A percentile compares a stretch with the other conserved stretches of the same genome.
Evolutionary conservation across 2,797 vertebrate genomes (phyloP).

Genomic region (Poecile montanus): DNA sequence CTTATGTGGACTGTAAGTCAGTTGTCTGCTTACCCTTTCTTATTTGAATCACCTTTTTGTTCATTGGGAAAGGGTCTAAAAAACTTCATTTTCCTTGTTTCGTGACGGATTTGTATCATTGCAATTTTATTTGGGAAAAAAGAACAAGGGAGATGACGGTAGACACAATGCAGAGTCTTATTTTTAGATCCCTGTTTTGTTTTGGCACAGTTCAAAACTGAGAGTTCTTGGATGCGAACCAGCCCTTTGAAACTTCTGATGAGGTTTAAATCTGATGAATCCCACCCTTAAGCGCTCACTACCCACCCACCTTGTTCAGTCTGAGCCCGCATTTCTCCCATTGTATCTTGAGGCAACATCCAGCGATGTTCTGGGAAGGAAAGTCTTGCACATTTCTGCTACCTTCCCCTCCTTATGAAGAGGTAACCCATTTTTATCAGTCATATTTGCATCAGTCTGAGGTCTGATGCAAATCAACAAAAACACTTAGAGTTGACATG

Average conservation of each 20-base stretch:
- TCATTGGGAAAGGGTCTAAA: neutral
- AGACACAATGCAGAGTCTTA: neutral
- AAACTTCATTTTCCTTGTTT: neutral
- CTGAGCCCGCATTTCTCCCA: neutral
- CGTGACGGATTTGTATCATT: neutral
- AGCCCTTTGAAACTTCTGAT: constrained; percentile 35
- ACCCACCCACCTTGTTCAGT: neutral
- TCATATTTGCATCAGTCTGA: neutral
- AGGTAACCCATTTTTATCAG: neutral
- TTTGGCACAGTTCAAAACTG: neutral
- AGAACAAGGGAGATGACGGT: neutral
- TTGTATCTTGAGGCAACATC: neutral
- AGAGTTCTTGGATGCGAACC: neutral
- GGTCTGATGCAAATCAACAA: neutral
- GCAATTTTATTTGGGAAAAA: neutral
- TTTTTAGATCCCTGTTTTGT: neutral
- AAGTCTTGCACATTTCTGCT: neutral
- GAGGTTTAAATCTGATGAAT: neutral
- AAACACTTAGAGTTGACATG: neutral
- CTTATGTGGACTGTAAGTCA: neutral
- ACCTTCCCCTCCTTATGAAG: neutral
- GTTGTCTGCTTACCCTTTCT: neutral
- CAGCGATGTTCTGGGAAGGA: neutral
- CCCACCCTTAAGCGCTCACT: neutral
- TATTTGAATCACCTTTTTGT: neutral